Evolutionary conservation across 2,888 invertebrate genomes (phyloP), one percentile per base, ranked within the genome.

Genomic region (Aproaerema taeniolella): DNA sequence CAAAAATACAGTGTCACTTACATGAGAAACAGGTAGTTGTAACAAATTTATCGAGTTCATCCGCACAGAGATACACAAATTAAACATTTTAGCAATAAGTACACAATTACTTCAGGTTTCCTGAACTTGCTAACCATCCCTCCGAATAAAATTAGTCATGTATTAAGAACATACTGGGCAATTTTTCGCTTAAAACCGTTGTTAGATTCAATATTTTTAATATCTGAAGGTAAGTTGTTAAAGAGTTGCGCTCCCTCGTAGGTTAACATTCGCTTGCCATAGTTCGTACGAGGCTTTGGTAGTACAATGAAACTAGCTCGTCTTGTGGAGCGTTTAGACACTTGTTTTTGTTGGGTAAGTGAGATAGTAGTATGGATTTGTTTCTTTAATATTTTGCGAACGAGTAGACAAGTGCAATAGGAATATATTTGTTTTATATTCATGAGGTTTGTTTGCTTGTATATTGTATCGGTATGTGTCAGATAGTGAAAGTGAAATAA

Each of bases 401-500:
- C 28, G 5, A 40, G 9, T 2, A 43, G 16, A 11, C 39, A 39
- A 6, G 33, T 39, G 12, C 31, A 11, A n/a, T 33, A 39, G 11
- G 25, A 13, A 26, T 43, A 41, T 8, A 34, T 16, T 35, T 43
- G 40, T 8, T 7, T 29, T 4, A 43, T 17, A 26, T 35, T 28
- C 24, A 43, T 16, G 15, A 43, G 3, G 17, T 35, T 35, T 4
- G 38, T 39, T 29, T 41, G 14, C 17, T 29, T 39, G 14, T 41
- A 44, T 25, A 41, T n/a, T 11, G 31, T 35, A 5, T 5, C 29
- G 2, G 44, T 37, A 8, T 41, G 32, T n/a, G 41, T 39, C 9
- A 39, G n/a, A 24, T 24, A 44, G 8, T 30, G 17, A 12, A 38
- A 41, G 14, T 31, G 20, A 31, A 32, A 44, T 29, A 44, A 20